phyloP scores from a whole-genome alignment of 2,797 vertebrate species.

The Triplophysa yarkandensis region DNA sequence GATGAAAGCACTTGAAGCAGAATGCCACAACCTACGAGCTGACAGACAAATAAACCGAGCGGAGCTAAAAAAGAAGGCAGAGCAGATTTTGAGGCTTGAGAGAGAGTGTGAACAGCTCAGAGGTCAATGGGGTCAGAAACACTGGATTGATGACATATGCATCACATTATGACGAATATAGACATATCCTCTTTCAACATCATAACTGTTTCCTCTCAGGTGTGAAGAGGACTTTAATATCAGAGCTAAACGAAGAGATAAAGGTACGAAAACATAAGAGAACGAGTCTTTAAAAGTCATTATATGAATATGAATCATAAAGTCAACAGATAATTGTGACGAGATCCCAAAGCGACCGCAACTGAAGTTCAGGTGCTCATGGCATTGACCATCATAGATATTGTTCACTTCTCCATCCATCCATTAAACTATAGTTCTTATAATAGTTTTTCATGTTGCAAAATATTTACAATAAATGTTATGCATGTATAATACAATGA shows the following conservation, averaged over 20 bases:
- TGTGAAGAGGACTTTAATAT: constrained; percentile 70
- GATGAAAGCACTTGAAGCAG: constrained; percentile 71
- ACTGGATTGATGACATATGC: no score
- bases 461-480: no score
- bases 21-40: constrained; percentile 61
- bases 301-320: background rate
- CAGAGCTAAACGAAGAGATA: constrained; percentile 68
- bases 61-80: constrained; percentile 63
- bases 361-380: constrained; percentile 67
- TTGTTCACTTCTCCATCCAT: background rate
- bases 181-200: no score
- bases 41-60: constrained; percentile 61
- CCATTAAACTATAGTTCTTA: background rate
- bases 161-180: constrained; percentile 26
- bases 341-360: constrained; percentile 63
- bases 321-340: background rate
- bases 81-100: constrained; percentile 62
- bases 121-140: constrained; percentile 53
- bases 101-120: constrained; percentile 51
- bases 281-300: background rate
- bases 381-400: background rate
- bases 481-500: background rate
- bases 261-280: constrained; percentile 62
- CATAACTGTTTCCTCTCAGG: constrained; percentile 62
- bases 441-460: no score